Evolutionary conservation across 2,797 vertebrate species (phyloP).

Genomic region (Gephyroberyx darwinii): DNA sequence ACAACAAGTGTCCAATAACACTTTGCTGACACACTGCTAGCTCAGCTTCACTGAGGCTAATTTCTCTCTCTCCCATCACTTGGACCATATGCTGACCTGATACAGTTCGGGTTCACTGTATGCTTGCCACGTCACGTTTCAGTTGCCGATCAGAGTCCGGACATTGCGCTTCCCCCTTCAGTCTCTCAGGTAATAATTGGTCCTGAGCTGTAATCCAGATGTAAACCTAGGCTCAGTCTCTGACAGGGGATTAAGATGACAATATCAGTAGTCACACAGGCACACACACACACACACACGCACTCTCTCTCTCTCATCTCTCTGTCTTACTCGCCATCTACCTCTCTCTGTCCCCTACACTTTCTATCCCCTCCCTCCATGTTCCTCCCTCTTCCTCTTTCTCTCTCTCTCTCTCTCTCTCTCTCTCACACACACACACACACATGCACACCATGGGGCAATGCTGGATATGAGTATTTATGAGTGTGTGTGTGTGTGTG

Average conservation of each 20-base stretch:
- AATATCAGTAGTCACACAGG: conserved; percentile 57
- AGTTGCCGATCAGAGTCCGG: conserved; percentile 55
- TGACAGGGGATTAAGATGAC: conserved; percentile 69
- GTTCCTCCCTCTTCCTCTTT: not conserved
- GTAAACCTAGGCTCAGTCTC: conserved; percentile 68
- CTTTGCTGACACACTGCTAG: conserved; percentile 54
- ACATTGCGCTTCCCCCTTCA: conserved; percentile 71
- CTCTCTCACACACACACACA: conserved; percentile 19
- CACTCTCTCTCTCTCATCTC: not conserved
- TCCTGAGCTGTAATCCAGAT: conserved; percentile 70
- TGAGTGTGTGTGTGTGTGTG: conserved; percentile 31
- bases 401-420: not conserved
- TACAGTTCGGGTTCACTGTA: conserved; percentile 47
- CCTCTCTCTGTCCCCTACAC: conserved; percentile 21
- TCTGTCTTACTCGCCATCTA: conserved; percentile 36
- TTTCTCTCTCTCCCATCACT: conserved; percentile 25
- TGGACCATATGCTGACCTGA: conserved; percentile 62
- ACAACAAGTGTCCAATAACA: conserved; percentile 39
- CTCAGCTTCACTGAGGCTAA: conserved; percentile 31
- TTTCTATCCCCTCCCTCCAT: conserved; percentile 8
- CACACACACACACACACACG: conserved; percentile 4
- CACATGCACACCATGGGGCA: not conserved
- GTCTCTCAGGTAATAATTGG: conserved; percentile 72
- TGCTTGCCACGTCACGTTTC: conserved; percentile 64
- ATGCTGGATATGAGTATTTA: conserved; percentile 45